A percentile compares a stretch with the other conserved stretches of the same genome.
phyloP scores from a whole-genome alignment of 2,113 vertebrate species.

The Guaruba guarouba region DNA sequence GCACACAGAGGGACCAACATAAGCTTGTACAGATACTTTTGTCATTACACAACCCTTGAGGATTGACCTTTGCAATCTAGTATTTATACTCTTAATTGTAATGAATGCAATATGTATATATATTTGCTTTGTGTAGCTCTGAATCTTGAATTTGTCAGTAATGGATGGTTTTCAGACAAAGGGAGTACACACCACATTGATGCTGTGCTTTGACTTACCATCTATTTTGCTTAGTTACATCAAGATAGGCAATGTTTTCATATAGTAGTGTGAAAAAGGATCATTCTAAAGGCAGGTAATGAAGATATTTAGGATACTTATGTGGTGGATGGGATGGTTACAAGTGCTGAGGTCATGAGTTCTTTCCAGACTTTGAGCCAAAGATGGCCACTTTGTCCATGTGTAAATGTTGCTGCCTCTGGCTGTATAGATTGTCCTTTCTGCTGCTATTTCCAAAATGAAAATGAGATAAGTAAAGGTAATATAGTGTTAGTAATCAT shows the following conservation, averaged over 20 bases:
- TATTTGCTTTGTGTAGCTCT: not conserved
- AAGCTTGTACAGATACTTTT: not conserved
- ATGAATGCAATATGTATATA: not conserved
- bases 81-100: not conserved
- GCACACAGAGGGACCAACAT: not conserved
- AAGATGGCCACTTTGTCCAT: not conserved
- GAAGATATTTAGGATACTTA: not conserved
- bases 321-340: not conserved
- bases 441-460: not conserved
- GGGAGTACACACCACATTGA: rapidly evolving
- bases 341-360: not conserved
- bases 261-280: not conserved
- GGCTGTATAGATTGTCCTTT: not conserved
- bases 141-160: not conserved
- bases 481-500: not conserved
- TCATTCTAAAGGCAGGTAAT: not conserved
- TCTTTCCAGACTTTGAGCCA: not conserved
- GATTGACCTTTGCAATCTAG: not conserved
- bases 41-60: not conserved
- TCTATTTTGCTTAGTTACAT: not conserved
- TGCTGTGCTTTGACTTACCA: not conserved
- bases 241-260: not conserved
- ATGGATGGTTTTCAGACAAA: not conserved
- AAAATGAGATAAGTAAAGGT: not conserved
- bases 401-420: not conserved